Conservation (phyloP, 2,797 vertebrate species). For the Chaetophractus vellerosus region DNA sequence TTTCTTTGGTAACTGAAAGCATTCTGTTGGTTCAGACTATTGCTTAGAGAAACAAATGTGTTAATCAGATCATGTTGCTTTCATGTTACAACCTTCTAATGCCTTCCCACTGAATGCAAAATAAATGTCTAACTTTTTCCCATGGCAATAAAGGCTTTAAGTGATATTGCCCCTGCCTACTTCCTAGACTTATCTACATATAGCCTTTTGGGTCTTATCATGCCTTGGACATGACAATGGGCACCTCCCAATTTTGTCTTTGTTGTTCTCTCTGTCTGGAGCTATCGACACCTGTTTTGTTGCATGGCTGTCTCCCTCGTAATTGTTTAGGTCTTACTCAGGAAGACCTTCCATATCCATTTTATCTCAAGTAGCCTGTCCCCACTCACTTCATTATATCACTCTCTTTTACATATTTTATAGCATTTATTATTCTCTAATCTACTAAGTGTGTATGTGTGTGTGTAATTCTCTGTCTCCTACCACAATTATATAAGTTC, state of each 20-base stretch:
- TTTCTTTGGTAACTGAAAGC: background rate
- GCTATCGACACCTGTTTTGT: background rate
- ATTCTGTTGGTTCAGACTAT: background rate
- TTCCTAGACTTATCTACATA: background rate
- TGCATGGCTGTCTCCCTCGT: background rate
- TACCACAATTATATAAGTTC: background rate
- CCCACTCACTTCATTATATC: background rate
- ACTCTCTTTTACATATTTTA: background rate
- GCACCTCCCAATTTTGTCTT: background rate
- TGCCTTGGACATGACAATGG: background rate
- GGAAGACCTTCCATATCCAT: background rate
- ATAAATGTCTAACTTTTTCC: background rate
- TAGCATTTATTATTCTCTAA: background rate
- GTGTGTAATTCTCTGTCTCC: background rate
- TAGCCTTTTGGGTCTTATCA: background rate
- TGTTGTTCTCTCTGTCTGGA: background rate
- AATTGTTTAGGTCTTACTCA: background rate
- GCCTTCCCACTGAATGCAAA: background rate
- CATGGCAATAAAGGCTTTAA: background rate
- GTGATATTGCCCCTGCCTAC: background rate
- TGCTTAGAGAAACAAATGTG: background rate
- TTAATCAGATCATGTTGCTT: background rate
- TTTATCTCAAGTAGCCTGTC: background rate
- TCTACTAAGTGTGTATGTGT: rapidly evolving
- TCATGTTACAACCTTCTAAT: background rate